These are phyloP conservation scores for Thymallus thymallus DNA, from an alignment of 2,113 vertebrate species.

Conservation along the genomic window DNA sequence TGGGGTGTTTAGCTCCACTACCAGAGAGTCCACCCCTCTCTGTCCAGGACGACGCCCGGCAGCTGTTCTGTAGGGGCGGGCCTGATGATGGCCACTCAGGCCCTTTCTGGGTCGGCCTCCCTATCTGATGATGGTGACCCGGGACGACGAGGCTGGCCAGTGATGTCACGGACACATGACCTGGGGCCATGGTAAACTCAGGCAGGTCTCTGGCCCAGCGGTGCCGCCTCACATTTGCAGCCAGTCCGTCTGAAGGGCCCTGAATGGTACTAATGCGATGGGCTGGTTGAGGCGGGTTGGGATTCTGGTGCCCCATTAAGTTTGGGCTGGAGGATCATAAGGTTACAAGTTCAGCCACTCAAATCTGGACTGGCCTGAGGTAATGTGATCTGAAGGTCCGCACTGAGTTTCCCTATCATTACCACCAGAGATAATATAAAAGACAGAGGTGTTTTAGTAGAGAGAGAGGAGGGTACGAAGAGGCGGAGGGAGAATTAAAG, in stretches of 20 bases:
- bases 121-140: constrained; percentile 39
- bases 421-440: constrained; percentile 39
- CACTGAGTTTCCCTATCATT: constrained; percentile 33
- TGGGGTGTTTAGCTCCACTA: background rate
- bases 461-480: constrained; percentile 24
- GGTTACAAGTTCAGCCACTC: constrained; percentile 64
- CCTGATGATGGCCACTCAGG: background rate
- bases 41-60: constrained; percentile 19
- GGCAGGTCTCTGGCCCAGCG: constrained; percentile 70
- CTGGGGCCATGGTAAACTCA: constrained; percentile 66
- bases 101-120: constrained; percentile 43
- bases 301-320: constrained; percentile 77
- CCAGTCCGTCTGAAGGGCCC: constrained; percentile 57
- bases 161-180: constrained; percentile 43
- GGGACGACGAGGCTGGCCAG: constrained; percentile 53
- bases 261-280: constrained; percentile 67
- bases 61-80: constrained; percentile 26
- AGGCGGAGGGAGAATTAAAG: background rate
- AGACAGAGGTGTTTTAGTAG: constrained; percentile 32
- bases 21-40: constrained; percentile 1
- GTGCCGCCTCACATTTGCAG: constrained; percentile 71
- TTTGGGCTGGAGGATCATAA: constrained; percentile 74
- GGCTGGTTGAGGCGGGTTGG: constrained; percentile 70
- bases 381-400: constrained; percentile 65
- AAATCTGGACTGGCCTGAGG: constrained; percentile 56